Base-by-base conservation (phyloP, 1,140 invertebrate species). In the Pseudomyrmex gracilis region DNA sequence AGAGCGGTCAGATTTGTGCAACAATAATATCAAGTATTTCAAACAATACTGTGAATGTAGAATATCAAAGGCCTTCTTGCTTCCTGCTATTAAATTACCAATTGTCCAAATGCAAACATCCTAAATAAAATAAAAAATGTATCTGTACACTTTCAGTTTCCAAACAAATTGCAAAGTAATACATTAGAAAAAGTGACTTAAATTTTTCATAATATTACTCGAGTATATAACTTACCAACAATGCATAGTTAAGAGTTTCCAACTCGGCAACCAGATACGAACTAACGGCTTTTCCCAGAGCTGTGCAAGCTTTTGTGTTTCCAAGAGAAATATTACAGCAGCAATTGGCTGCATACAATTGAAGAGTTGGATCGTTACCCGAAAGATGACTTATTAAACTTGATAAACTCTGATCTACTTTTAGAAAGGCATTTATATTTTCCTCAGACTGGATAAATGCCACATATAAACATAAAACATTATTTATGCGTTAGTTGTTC, bases 311-410 rank as follows among this genome's bases (percentile, higher is more conserved):
- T 85, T 92, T 94, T 2, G 82, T 12, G 89, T 94, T 93, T 49
- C 93, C 93, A 0, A 94, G 89, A 22, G 94, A 85, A 73, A 95
- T 90, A 76, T 95, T 95, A 77, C 94, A 94, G 78, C 92, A 93
- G 73, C 94, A 94, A 87, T 90, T 92, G 0, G 90, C 91, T 60
- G 94, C 93, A 24, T 83, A 73, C 17, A 94, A 82, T 73, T 94
- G 92, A 9, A 92, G 64, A 43, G 76, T 85, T n/a, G 91, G 77
- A 86, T 93, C 90, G 7, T 55, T 83, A n/a, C 92, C 85, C n/a
- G 91, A 93, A 1, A 95, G 76, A 85, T 94, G 92, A 64, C 94
- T 87, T 17, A 91, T 89, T 12, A 95, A 73, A 0, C 90, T 78
- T 77, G 90, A 78, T 55, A 94, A 78, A 45, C 90, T 84, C 68